Conservation (phyloP, 2,797 vertebrate genomes). For the Melanotaenia trifasciata region DNA sequence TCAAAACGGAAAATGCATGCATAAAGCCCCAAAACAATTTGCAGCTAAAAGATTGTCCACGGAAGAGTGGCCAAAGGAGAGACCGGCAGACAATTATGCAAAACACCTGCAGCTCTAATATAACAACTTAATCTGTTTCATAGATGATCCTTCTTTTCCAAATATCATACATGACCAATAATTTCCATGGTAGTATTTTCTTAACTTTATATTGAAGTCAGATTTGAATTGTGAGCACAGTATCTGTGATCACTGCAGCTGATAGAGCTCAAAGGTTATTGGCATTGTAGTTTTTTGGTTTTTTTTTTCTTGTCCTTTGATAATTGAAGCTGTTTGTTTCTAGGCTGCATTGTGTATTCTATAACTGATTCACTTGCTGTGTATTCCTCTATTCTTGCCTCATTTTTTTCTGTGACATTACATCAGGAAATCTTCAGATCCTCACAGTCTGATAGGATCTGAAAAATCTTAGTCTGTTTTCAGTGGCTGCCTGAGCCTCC, state of each 20-base stretch:
- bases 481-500: conserved; percentile 7
- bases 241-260: not conserved
- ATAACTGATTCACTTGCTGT: conserved; percentile 31
- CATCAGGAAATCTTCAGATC: conserved; percentile 40
- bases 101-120: not conserved
- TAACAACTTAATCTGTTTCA: not conserved
- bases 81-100: not conserved
- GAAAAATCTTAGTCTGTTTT: conserved; percentile 31
- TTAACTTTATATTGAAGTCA: not conserved
- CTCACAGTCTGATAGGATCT: conserved; percentile 29
- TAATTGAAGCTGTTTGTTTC: not conserved
- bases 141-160: not conserved
- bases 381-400: conserved; percentile 42
- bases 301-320: not conserved
- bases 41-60: not conserved
- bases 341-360: conserved; percentile 38
- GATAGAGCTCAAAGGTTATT: not conserved
- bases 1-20: not conserved
- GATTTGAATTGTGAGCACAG: not conserved
- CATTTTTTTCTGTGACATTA: conserved; percentile 36
- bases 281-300: not conserved
- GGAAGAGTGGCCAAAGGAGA: not conserved
- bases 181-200: not conserved
- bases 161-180: not conserved
- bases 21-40: not conserved